Evolutionary conservation across 2,888 invertebrate genomes (phyloP), one percentile per base, ranked within the genome.

Genomic region (Callyntrura sp.): DNA sequence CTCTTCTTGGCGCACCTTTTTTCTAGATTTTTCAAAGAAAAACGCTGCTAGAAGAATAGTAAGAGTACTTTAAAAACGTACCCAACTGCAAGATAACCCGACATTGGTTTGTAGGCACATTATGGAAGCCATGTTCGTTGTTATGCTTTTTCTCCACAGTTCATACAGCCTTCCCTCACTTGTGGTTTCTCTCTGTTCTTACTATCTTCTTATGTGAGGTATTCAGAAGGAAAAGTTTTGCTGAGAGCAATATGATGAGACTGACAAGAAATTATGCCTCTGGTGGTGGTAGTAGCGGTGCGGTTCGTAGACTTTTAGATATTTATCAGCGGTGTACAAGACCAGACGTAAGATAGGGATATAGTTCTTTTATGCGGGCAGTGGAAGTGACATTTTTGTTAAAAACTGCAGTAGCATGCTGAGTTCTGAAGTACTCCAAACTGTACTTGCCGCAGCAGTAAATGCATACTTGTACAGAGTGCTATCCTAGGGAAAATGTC

Each of bases 41-140:
- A 62, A 5, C n/a, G n/a, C n/a, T n/a, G n/a, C n/a, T n/a, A 20
- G 12, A 35, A 68, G 17, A n/a, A 68, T 14, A 68, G 20, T 12
- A 43, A 65, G 82, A 20, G 48, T 82, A 14, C 83, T 83, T 83
- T 48, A 83, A 60, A 81, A 83, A 83, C 68, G 62, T 83, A 23
- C 55, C 83, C 55, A 25, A 83, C 68, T 68, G 43, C 9, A 68
- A 20, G 83, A 83, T 83, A 51, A 68, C 83, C 70, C 55, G 25
- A 83, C n/a, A 20, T 83, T 43, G 23, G 25, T 60, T 23, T 14
- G 35, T 81, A 51, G n/a, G 57, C 11, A n/a, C 0, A 11, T 4
- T 25, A 5, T 65, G 28, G 20, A n/a, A n/a, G n/a, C n/a, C n/a
- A n/a, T n/a, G 28, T 51, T 43, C 20, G 23, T 0, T 48, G 28